Conservation (phyloP, 1,140 invertebrate genomes). For the Macrocentrus cingulum region DNA sequence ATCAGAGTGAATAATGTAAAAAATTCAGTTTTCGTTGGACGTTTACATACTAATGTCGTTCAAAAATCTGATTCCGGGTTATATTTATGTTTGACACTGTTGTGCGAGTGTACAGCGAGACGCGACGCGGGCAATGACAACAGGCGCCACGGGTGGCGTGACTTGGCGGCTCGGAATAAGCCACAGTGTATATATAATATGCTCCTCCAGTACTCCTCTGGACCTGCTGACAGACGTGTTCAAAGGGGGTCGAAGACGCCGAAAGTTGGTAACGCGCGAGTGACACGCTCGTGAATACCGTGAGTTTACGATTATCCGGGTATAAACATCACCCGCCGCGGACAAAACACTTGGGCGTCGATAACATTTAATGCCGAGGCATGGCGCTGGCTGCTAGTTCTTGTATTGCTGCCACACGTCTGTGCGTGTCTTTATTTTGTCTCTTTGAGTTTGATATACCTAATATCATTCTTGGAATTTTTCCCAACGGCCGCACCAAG, state of each 20-base stretch:
- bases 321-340: neutral
- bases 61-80: too few relatives aligned
- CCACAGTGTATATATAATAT: constrained; percentile 9
- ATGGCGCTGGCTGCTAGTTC: too few relatives aligned
- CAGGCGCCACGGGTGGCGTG: constrained; percentile 51
- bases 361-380: too few relatives aligned
- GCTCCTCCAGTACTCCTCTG: too few relatives aligned
- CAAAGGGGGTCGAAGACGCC: constrained; percentile 18
- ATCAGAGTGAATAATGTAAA: too few relatives aligned
- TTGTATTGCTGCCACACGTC: too few relatives aligned
- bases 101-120: neutral
- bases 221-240: constrained; percentile 45
- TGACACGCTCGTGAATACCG: constrained; percentile 21
- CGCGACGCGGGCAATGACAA: constrained; percentile 48
- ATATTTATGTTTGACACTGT: constrained; percentile 1
- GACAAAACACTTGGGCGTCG: neutral
- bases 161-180: constrained; percentile 41
- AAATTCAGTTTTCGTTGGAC: too few relatives aligned
- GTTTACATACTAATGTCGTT: too few relatives aligned
- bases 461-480: too few relatives aligned
- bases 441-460: too few relatives aligned
- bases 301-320: constrained; percentile 14
- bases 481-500: too few relatives aligned
- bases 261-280: constrained; percentile 16
- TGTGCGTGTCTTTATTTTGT: too few relatives aligned